These are phyloP conservation scores for Uropetala carovei DNA, from an alignment of 2,888 invertebrate species.

Conservation along the genomic window DNA sequence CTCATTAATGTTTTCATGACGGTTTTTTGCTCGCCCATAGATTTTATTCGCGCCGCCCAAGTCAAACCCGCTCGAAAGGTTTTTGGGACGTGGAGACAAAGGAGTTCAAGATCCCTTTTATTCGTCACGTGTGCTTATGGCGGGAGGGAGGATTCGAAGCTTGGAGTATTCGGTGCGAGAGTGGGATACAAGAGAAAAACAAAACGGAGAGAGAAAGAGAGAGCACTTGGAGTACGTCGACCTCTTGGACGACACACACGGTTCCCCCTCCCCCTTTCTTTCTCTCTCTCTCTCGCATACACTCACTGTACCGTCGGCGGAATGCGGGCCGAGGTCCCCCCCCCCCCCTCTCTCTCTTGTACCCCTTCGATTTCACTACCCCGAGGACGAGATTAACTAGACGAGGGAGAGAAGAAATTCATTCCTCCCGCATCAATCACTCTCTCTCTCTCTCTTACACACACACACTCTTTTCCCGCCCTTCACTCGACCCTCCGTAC, in stretches of 20 bases:
- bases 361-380: not conserved
- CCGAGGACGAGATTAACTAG: not conserved
- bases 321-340: not conserved
- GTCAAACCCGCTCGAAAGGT: not conserved
- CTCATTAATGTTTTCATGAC: no score
- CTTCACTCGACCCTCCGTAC: no score
- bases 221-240: constrained; percentile 31
- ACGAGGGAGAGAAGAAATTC: not conserved
- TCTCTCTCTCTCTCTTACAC: not conserved
- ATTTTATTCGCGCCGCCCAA: no score
- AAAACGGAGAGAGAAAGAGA: constrained; percentile 21
- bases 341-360: not conserved
- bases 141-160: not conserved
- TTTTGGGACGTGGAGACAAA: not conserved
- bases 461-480: no score
- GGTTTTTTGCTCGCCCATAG: no score
- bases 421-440: not conserved
- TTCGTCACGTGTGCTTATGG: not conserved
- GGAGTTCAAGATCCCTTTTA: not conserved
- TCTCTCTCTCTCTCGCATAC: not conserved
- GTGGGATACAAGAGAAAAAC: not conserved
- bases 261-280: not conserved
- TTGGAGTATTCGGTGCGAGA: constrained; percentile 35
- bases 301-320: not conserved
- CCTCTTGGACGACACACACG: constrained; percentile 36